Conservation (phyloP, 2,797 vertebrate species). For the Chrysocyon brachyurus region DNA sequence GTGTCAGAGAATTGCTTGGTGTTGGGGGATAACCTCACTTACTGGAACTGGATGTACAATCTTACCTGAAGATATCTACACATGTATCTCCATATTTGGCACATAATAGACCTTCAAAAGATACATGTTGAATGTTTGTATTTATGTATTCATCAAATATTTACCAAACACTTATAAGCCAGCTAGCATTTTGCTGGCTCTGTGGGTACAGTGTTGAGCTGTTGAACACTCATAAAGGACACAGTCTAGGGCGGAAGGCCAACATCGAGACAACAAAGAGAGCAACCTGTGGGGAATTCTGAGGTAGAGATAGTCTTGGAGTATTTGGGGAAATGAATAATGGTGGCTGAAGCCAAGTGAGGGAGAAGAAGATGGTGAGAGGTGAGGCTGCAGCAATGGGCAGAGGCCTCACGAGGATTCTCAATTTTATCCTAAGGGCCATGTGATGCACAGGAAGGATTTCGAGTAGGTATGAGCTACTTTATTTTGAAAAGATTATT, state of each 20-base stretch:
- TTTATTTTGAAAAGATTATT: conserved; percentile 47
- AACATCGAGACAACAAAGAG: background rate
- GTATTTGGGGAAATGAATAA: background rate
- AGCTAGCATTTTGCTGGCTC: background rate
- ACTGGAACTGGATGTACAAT: background rate
- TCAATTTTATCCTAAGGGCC: background rate
- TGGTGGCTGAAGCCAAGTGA: background rate
- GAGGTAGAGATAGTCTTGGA: background rate
- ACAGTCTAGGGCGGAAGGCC: background rate
- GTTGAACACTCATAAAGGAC: background rate
- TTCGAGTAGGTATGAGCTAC: conserved; percentile 4
- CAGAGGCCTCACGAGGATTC: background rate
- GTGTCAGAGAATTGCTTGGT: background rate
- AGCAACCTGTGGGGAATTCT: background rate
- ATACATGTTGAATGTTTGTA: background rate
- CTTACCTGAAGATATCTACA: background rate
- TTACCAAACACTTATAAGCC: background rate
- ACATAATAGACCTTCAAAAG: background rate
- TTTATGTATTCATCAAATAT: background rate
- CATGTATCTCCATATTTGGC: background rate
- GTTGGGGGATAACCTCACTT: background rate
- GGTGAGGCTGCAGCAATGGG: background rate
- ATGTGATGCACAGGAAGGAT: background rate
- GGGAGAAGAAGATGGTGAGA: background rate
- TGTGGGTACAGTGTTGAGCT: background rate